These are phyloP conservation scores for Meles meles DNA, from an alignment of 2,113 vertebrate species.

Conservation along the genomic window DNA sequence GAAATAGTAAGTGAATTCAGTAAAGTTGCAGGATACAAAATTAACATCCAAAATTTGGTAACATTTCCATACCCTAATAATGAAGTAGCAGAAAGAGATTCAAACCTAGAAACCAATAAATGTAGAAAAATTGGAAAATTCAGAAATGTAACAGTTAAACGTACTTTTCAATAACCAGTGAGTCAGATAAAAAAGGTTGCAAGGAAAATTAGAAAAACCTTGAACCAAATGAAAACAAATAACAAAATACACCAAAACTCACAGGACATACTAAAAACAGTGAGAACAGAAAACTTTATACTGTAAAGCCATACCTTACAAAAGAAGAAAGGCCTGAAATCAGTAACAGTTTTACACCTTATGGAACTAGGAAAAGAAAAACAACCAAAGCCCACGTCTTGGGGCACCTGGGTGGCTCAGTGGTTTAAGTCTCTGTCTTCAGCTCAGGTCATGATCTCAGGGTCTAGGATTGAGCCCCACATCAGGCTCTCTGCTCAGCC, in stretches of 20 bases:
- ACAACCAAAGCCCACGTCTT: not conserved
- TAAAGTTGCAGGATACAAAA: not conserved
- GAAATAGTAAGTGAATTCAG: not conserved
- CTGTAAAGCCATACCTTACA: not conserved
- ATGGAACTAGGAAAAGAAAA: not conserved
- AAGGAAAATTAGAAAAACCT: not conserved
- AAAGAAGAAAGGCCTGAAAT: not conserved
- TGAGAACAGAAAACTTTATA: not conserved
- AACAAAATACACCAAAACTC: not conserved
- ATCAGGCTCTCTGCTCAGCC: too few relatives aligned
- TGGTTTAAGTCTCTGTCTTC: too few relatives aligned
- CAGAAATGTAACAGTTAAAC: not conserved
- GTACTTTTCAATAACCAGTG: not conserved
- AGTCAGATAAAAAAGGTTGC: not conserved
- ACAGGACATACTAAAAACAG: not conserved
- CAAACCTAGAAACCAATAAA: not conserved
- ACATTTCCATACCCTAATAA: not conserved
- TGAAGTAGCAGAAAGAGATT: not conserved
- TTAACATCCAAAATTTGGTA: not conserved
- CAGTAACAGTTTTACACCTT: not conserved
- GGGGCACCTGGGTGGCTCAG: too few relatives aligned
- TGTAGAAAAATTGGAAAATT: not conserved
- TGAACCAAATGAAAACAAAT: not conserved
- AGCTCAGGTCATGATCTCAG: too few relatives aligned
- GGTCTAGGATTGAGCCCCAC: too few relatives aligned